Conservation (phyloP, 2,797 vertebrate species). For the Sebastes matsubarae region DNA sequence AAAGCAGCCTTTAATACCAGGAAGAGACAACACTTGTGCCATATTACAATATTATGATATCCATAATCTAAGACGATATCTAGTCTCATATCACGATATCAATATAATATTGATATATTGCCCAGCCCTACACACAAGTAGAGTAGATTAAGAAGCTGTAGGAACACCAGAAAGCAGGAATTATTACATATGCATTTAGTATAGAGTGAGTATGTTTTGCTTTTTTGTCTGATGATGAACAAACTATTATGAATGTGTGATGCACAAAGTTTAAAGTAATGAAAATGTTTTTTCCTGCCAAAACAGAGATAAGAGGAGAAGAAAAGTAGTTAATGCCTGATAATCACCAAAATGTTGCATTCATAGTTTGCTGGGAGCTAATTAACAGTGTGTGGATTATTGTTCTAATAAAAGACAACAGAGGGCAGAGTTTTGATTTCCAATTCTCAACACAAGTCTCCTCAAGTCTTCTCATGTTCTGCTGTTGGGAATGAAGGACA, state of each 20-base stretch:
- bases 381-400: not conserved
- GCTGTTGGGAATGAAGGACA: not conserved
- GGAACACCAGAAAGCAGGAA: not conserved
- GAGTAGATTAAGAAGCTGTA: not conserved
- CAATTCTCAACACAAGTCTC: not conserved
- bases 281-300: not conserved
- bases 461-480: not conserved
- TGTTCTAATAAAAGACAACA: not conserved
- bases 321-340: not conserved
- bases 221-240: not conserved
- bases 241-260: not conserved
- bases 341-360: not conserved
- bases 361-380: not conserved
- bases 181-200: not conserved
- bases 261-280: not conserved
- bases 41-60: too few relatives aligned
- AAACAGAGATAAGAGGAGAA: not conserved
- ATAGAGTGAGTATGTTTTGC: too few relatives aligned
- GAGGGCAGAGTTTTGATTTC: not conserved
- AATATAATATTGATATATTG: too few relatives aligned
- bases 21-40: too few relatives aligned
- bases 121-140: too few relatives aligned
- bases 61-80: too few relatives aligned
- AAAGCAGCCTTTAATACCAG: too few relatives aligned
- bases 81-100: too few relatives aligned